Evolutionary conservation across 2,888 invertebrate species (phyloP).

Genomic region (Lydus trimaculatus): DNA sequence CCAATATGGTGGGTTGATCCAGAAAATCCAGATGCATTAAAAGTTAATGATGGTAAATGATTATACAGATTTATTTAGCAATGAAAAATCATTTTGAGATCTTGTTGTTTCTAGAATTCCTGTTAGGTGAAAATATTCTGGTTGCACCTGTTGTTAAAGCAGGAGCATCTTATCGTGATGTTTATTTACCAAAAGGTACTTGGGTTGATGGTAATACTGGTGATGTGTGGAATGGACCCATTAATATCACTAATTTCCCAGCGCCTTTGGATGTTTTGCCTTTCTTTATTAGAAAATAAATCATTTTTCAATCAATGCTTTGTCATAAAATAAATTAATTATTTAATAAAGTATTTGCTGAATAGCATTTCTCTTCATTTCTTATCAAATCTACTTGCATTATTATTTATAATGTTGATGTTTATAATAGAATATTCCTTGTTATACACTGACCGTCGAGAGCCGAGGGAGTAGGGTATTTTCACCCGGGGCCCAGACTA

Average conservation of each 20-base stretch:
- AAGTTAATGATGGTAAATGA: conserved; percentile 66
- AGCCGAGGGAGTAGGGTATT: too few relatives aligned
- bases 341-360: too few relatives aligned
- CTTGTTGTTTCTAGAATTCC: conserved; percentile 70
- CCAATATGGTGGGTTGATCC: conserved; percentile 90
- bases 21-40: conserved; percentile 67
- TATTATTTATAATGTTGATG: too few relatives aligned
- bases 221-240: conserved; percentile 64
- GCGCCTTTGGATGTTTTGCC: conserved; percentile 75
- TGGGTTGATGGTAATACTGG: conserved; percentile 74
- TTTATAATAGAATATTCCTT: too few relatives aligned
- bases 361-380: too few relatives aligned
- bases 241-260: conserved; percentile 68
- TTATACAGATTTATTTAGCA: not conserved
- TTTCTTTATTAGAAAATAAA: conserved; percentile 63
- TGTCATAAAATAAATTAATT: not conserved
- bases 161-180: conserved; percentile 68
- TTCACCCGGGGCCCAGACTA: too few relatives aligned
- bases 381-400: too few relatives aligned
- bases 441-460: too few relatives aligned
- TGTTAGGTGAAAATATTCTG: conserved; percentile 78
- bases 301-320: not conserved
- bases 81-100: not conserved
- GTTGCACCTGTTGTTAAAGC: conserved; percentile 79
- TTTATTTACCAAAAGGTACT: conserved; percentile 77